Conservation (phyloP, 2,888 invertebrate species). For the Erebia palarica region DNA sequence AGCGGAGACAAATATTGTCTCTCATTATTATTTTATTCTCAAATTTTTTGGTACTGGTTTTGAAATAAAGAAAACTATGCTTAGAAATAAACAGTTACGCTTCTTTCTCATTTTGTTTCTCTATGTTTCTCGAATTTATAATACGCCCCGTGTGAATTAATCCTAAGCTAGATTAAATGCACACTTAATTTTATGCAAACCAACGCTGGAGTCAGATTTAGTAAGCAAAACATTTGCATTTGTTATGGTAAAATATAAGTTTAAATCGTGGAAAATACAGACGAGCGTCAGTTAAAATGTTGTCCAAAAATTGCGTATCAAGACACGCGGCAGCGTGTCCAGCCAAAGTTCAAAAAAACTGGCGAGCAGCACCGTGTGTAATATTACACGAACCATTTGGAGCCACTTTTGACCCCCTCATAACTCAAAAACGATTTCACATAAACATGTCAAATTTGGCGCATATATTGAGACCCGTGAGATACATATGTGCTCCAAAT, state of each 20-base stretch:
- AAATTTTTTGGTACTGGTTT: background rate
- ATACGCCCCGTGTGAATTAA: slow-evolving; percentile 16
- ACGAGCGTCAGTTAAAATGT: background rate
- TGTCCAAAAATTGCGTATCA: background rate
- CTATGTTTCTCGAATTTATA: background rate
- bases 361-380: no score
- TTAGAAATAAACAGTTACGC: no score
- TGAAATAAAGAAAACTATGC: no score
- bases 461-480: no score
- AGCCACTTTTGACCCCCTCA: no score
- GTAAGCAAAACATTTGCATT: slow-evolving; percentile 30
- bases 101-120: background rate
- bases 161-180: slow-evolving; percentile 22
- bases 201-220: slow-evolving; percentile 12
- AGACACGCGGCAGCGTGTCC: no score
- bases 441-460: no score
- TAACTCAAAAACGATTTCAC: no score
- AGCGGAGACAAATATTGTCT: no score
- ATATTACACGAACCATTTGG: no score
- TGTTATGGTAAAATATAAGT: slow-evolving; percentile 28
- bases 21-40: background rate
- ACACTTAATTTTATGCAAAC: slow-evolving; percentile 30
- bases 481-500: no score
- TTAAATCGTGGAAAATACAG: slow-evolving; percentile 11
- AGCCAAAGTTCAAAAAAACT: no score